Evolutionary conservation across 2,888 invertebrate genomes (phyloP).

Genomic region (Onchidella celtica): DNA sequence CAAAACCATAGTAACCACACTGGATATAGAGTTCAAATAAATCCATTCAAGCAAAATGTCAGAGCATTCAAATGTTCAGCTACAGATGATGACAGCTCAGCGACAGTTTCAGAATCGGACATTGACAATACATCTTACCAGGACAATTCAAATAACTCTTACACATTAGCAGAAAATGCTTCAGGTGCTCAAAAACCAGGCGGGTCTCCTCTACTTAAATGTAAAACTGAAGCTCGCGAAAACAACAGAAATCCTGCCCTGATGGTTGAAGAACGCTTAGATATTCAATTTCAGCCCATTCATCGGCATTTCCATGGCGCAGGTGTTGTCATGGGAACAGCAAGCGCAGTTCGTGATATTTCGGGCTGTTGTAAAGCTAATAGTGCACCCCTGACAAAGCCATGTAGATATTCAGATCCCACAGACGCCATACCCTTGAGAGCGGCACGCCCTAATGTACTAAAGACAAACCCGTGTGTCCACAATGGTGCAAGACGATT

Average conservation of each 20-base stretch:
- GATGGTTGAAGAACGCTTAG: conserved; percentile 35
- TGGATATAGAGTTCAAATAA: not conserved
- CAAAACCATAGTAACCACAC: not conserved
- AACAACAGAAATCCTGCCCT: not conserved
- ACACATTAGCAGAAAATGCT: not conserved
- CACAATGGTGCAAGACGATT: not conserved
- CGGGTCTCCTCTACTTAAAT: not conserved
- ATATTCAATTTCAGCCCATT: conserved; percentile 7
- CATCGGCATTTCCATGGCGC: conserved; percentile 3
- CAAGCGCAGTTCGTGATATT: not conserved
- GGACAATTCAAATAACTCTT: not conserved
- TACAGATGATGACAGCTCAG: conserved; percentile 12
- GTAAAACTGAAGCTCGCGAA: not conserved
- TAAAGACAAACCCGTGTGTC: not conserved
- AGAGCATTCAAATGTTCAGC: not conserved
- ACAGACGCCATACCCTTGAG: not conserved
- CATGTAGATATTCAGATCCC: not conserved
- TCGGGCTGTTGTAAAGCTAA: not conserved
- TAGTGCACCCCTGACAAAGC: too few species aligned
- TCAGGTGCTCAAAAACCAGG: not conserved
- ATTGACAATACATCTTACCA: conserved; percentile 32
- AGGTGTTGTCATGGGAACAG: conserved; percentile 17
- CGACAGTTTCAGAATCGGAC: conserved; percentile 38
- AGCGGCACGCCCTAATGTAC: not conserved
- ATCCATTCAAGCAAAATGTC: not conserved